Evolutionary conservation across 2,113 vertebrate species (phyloP), one percentile per base, ranked within the genome.

Genomic region (Rhinoderma darwinii): DNA sequence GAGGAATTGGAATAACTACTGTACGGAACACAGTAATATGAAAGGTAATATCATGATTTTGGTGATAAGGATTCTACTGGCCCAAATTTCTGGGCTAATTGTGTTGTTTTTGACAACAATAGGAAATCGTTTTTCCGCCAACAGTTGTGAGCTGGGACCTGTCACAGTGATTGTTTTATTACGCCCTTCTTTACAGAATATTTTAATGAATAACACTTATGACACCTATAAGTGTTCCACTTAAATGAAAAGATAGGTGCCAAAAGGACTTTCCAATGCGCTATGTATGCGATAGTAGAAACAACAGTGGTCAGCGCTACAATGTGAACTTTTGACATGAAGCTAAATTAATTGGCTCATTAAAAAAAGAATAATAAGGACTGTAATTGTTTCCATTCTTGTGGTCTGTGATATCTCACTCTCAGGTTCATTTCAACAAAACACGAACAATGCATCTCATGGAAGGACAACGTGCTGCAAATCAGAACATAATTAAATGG

Each of bases 361-460:
- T 84, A 84, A 39, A 47, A 51, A 18, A 41, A 63, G 68, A 74
- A 73, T 59, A 73, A 84, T 84, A 54, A 37, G n/a, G 37, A 14
- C 66, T n/a, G 68, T 84, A 84, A 72, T 73, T 74, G 43, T 73
- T 54, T 84, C 43, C 63, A 17, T 54, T 56, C 68, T 84, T 27
- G 3, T 5, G 50, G 47, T 51, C 82, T 84, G 82, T 39, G 82
- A 84, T 84, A 84, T 72, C 44, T 84, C 82, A 73, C 68, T 84
- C 68, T 84, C 82, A 84, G 47, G 27, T 41, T 56, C 35, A 72
- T 27, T 84, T 74, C 66, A 56, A 35, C 44, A 84, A 37, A 73
- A 25, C 44, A 41, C 11, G 39, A 54, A 73, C 82, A 84, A 84
- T 73, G 20, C 47, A 15, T 54, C 30, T 73, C 25, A 37, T 41